Percentiles rank a stretch among this genome's conserved stretches.
phyloP scores from a whole-genome alignment of 2,888 invertebrate species.

The Tenthredo distinguenda region DNA sequence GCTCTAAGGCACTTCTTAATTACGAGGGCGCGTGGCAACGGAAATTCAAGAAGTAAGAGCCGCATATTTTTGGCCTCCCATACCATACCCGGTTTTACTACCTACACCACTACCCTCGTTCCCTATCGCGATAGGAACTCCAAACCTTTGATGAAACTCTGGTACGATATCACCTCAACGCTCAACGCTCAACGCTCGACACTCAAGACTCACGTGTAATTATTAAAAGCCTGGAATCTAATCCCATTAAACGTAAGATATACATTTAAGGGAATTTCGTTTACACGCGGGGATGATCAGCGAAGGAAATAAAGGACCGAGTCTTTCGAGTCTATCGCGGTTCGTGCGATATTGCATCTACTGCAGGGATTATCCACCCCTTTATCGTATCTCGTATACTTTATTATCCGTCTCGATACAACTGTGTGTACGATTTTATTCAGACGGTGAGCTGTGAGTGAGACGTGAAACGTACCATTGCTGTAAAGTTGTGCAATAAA shows the following conservation, averaged over 20 bases:
- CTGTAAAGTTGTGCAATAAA: too few relatives aligned
- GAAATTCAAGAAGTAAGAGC: constrained; percentile 44
- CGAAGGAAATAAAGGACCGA: background rate
- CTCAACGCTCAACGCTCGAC: background rate
- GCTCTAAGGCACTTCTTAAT: constrained; percentile 43
- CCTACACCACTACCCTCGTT: background rate
- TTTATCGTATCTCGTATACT: background rate
- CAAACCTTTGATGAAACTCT: constrained; percentile 42
- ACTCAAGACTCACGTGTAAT: constrained; percentile 6
- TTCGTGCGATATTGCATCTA: background rate
- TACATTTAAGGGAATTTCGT: background rate
- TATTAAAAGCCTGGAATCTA: constrained; percentile 23
- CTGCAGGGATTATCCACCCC: background rate
- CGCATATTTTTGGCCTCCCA: constrained; percentile 46
- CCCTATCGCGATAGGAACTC: background rate
- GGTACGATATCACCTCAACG: background rate
- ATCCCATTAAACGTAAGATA: background rate
- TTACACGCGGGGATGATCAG: background rate
- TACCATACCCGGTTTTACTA: background rate
- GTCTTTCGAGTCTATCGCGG: background rate
- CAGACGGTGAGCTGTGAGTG: background rate
- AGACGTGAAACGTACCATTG: background rate
- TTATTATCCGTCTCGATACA: background rate
- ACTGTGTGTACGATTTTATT: background rate
- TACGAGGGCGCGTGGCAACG: constrained; percentile 46